phyloP scores from a whole-genome alignment of 2,113 vertebrate genomes.

The Gymnocephalus cernua region DNA sequence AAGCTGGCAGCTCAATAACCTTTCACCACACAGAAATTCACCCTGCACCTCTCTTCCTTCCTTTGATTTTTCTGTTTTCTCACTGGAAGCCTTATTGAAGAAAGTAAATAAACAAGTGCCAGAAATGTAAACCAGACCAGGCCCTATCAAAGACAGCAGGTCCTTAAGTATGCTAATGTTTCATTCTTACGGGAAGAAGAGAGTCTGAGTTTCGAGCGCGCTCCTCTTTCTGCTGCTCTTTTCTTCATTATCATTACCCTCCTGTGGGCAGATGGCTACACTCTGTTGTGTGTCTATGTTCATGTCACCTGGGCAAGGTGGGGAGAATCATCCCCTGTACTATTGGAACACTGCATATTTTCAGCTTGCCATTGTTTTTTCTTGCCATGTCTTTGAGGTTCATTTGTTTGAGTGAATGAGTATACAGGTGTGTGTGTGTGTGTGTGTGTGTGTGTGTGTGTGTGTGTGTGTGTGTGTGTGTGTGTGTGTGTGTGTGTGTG shows the following conservation, averaged over 20 bases:
- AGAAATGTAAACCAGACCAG: constrained; percentile 28
- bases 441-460: neutral
- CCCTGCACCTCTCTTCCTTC: constrained; percentile 5
- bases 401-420: constrained; percentile 1
- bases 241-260: constrained; percentile 8
- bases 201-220: neutral
- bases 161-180: constrained; percentile 23
- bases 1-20: constrained; percentile 22
- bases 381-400: neutral
- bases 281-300: neutral
- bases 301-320: neutral
- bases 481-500: neutral
- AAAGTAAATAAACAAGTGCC: constrained; percentile 46
- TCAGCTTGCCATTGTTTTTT: neutral
- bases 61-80: constrained; percentile 31
- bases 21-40: constrained; percentile 27
- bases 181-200: constrained; percentile 7
- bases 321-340: neutral
- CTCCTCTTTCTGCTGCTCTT: neutral
- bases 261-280: neutral
- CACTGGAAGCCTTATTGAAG: constrained; percentile 43
- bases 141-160: constrained; percentile 4
- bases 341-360: neutral
- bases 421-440: constrained; percentile 11
- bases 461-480: too few species aligned